Percentiles rank a stretch among this genome's conserved stretches.
Conservation (phyloP, 2,888 invertebrate species). For the Clitarchus hookeri region DNA sequence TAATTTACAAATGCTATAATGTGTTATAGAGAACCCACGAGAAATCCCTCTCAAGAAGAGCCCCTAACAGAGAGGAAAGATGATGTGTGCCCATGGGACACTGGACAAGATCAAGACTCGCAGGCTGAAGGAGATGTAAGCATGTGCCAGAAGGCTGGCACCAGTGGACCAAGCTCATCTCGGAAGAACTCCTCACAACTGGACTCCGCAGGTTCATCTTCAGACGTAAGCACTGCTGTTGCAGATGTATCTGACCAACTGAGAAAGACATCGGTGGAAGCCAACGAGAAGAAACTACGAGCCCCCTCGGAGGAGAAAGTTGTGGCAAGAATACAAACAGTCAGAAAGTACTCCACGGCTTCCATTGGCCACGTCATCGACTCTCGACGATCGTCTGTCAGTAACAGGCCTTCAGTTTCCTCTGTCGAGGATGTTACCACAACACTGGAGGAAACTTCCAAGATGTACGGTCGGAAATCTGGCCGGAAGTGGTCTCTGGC, state of each 20-base stretch:
- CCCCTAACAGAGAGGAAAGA: conserved; percentile 39
- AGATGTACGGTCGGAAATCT: background rate
- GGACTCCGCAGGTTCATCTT: conserved; percentile 75
- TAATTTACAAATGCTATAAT: background rate
- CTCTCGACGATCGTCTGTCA: conserved; percentile 50
- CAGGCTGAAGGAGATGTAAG: background rate
- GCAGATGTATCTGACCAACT: conserved; percentile 63
- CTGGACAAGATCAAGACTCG: conserved; percentile 38
- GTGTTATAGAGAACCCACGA: conserved; percentile 38
- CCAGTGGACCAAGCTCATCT: conserved; percentile 44
- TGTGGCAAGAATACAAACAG: conserved; percentile 42
- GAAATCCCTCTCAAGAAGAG: conserved; percentile 42
- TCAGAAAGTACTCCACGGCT: conserved; percentile 53
- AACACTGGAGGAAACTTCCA: conserved; percentile 26
- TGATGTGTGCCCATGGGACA: conserved; percentile 47
- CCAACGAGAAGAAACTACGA: conserved; percentile 52
- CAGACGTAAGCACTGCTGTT: conserved; percentile 68
- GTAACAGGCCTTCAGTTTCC: conserved; percentile 52
- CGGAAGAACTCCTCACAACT: conserved; percentile 70
- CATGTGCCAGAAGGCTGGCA: background rate
- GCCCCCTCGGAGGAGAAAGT: conserved; percentile 48
- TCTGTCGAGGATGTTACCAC: conserved; percentile 55
- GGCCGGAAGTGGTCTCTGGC: conserved; percentile 23
- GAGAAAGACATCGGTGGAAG: conserved; percentile 53
- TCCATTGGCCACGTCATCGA: conserved; percentile 42